phyloP scores from a whole-genome alignment of 2,113 vertebrate genomes.

The Pollachius pollachius region DNA sequence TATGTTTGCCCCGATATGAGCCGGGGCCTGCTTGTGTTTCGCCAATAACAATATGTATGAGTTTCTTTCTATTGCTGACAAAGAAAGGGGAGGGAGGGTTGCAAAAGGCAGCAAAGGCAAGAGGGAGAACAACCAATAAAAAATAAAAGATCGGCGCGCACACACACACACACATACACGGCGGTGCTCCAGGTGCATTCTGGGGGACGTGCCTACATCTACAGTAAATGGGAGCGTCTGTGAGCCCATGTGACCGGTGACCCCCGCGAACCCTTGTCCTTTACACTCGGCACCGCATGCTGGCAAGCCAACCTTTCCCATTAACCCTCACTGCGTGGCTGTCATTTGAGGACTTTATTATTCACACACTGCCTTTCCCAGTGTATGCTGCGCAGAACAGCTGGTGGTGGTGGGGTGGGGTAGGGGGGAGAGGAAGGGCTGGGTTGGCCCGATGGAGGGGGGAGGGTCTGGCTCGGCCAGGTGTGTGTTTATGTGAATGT shows the following conservation, averaged over 20 bases:
- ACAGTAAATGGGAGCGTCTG: conserved; percentile 40
- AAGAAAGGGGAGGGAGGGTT: too few species aligned
- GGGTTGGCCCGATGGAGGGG: conserved; percentile 16
- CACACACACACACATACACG: background rate
- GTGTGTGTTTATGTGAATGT: background rate
- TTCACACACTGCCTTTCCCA: conserved; percentile 60
- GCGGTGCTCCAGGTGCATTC: conserved; percentile 10
- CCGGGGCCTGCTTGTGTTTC: conserved; percentile 15
- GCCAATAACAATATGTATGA: conserved; percentile 53
- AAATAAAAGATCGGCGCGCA: conserved; percentile 40
- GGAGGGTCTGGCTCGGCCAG: too few species aligned
- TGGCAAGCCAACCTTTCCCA: conserved; percentile 76
- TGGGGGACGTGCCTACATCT: conserved; percentile 18
- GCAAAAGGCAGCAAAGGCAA: conserved; percentile 28
- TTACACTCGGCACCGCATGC: conserved; percentile 69
- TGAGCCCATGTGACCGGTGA: conserved; percentile 63
- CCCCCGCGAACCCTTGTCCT: conserved; percentile 69
- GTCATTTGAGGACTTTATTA: conserved; percentile 78
- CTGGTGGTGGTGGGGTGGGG: conserved; percentile 25
- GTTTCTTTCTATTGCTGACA: conserved; percentile 28
- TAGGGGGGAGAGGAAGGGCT: conserved; percentile 28
- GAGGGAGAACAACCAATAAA: conserved; percentile 44
- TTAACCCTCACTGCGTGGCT: conserved; percentile 74
- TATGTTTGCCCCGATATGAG: too few species aligned
- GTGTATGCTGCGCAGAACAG: conserved; percentile 26